Percentiles rank a stretch among this genome's conserved stretches.
phyloP scores from a whole-genome alignment of 2,113 vertebrate species.

The Seriola quinqueradiata region DNA sequence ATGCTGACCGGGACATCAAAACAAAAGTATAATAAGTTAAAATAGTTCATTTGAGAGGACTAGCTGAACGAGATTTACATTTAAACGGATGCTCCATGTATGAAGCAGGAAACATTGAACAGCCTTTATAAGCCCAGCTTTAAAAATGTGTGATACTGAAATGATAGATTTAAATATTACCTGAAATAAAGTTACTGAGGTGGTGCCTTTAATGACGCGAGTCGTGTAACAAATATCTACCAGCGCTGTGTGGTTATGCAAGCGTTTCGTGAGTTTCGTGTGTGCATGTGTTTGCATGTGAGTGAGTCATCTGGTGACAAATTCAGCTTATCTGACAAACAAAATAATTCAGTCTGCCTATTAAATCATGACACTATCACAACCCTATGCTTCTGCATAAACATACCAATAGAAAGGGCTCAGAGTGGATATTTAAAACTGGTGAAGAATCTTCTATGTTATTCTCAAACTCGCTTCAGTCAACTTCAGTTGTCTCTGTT shows the following conservation, averaged over 20 bases:
- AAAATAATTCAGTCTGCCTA: background rate
- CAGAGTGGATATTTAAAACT: constrained; percentile 27
- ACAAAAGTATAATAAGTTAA: background rate
- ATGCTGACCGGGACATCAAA: background rate
- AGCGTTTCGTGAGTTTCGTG: background rate
- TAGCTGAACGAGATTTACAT: background rate
- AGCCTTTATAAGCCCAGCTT: background rate
- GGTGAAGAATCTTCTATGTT: constrained; percentile 16
- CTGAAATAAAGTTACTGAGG: background rate
- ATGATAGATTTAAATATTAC: background rate
- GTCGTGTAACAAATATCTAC: constrained; percentile 1
- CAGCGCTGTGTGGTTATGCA: background rate
- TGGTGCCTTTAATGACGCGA: background rate
- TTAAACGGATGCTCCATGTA: background rate
- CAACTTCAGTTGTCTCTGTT: constrained; percentile 6
- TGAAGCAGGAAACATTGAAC: background rate
- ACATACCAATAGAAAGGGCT: background rate
- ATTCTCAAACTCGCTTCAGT: background rate
- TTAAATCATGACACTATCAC: background rate
- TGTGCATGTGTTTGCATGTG: background rate
- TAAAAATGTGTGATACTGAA: background rate
- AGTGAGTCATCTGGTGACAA: background rate
- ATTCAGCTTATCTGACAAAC: background rate
- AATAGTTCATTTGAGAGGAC: background rate
- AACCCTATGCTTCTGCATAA: background rate